These are phyloP conservation scores for Pristionchus arcanus DNA, from an alignment of 2,888 invertebrate species.

Conservation along the genomic window DNA sequence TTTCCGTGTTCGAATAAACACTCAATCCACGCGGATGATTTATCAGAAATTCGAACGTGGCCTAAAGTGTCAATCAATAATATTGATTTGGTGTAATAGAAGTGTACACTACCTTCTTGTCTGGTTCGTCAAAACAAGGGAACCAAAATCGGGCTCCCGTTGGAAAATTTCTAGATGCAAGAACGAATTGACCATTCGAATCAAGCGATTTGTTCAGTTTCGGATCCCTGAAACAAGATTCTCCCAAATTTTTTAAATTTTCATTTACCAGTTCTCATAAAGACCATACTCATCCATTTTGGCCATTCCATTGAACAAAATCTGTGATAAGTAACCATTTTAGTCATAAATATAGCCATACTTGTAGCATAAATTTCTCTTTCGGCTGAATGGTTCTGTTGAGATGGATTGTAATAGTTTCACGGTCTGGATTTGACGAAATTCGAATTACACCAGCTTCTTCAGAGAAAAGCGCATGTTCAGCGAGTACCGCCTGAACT, in stretches of 20 bases:
- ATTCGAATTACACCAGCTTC: not conserved
- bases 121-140: constrained; percentile 35
- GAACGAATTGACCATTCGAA: not conserved
- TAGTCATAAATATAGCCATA: no score
- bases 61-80: not conserved
- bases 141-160: constrained; percentile 32
- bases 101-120: not conserved
- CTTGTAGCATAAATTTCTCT: not conserved
- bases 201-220: not conserved
- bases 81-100: not conserved
- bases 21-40: not conserved
- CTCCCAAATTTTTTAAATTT: not conserved
- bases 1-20: constrained; percentile 36
- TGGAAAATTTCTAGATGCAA: not conserved
- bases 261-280: not conserved
- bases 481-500: not conserved
- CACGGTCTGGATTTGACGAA: not conserved
- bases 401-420: constrained; percentile 1
- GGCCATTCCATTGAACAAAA: not conserved
- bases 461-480: not conserved
- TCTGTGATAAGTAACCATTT: not conserved
- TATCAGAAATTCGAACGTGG: not conserved
- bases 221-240: not conserved
- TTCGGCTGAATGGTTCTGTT: not conserved
- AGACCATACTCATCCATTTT: constrained; percentile 34